phyloP scores from a whole-genome alignment of 1,140 invertebrate genomes.

The Pseudomyrmex pallidus region DNA sequence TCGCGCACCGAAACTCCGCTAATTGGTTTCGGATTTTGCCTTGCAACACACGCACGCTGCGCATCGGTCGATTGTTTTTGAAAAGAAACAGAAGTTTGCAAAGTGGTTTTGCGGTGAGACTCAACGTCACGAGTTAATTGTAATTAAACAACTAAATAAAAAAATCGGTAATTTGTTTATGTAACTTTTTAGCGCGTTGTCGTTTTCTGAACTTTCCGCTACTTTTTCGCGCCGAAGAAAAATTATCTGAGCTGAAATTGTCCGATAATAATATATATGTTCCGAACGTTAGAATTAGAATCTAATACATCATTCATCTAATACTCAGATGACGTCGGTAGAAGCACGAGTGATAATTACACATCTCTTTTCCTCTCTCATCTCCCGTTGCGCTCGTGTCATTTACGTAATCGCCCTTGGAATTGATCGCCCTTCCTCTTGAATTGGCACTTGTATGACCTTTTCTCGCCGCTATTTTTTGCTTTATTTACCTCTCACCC shows the following conservation, averaged over 20 bases:
- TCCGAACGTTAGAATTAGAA: no score
- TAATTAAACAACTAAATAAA: constrained; percentile 2
- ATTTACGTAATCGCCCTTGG: constrained; percentile 60
- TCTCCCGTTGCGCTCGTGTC: constrained; percentile 37
- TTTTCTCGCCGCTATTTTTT: constrained; percentile 53
- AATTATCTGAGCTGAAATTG: constrained; percentile 34
- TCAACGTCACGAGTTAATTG: not conserved
- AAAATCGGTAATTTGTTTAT: not conserved
- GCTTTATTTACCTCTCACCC: constrained; percentile 4
- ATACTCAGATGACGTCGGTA: not conserved
- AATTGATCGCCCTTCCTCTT: constrained; percentile 5
- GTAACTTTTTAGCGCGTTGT: not conserved
- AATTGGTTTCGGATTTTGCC: constrained; percentile 23
- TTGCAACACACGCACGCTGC: constrained; percentile 9
- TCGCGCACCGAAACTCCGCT: constrained; percentile 48
- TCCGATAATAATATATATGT: no score
- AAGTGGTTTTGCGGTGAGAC: not conserved
- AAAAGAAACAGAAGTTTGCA: constrained; percentile 1
- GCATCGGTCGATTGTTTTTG: constrained; percentile 42
- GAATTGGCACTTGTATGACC: constrained; percentile 19
- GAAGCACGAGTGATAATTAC: constrained; percentile 29
- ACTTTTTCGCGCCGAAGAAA: constrained; percentile 28
- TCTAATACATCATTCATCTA: no score
- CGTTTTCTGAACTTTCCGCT: constrained; percentile 45
- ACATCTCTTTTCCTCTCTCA: constrained; percentile 27